phyloP scores from a whole-genome alignment of 2,797 vertebrate genomes.

The Platalea minor region DNA sequence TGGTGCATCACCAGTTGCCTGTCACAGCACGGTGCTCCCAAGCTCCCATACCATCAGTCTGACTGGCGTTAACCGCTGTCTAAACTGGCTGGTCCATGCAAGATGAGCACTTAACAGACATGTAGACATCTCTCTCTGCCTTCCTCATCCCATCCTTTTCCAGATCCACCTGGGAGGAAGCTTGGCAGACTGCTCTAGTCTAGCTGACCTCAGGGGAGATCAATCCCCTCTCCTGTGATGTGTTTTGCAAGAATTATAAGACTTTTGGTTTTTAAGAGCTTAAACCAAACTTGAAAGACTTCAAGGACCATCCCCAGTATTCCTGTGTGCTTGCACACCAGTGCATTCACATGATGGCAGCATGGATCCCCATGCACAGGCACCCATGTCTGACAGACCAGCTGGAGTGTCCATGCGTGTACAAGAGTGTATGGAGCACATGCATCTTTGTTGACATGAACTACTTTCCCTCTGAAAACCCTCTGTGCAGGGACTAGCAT shows the following conservation, averaged over 20 bases:
- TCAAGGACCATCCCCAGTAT: neutral
- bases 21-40: neutral
- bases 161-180: neutral
- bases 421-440: accelerated
- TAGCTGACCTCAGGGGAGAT: neutral
- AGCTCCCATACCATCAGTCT: neutral
- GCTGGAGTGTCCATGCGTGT: accelerated
- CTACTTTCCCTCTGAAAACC: neutral
- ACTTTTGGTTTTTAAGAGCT: neutral
- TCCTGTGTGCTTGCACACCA: accelerated
- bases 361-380: accelerated
- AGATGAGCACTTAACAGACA: neutral
- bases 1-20: neutral
- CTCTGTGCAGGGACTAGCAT: neutral
- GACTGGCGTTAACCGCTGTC: neutral
- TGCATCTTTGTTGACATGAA: neutral
- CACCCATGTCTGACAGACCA: neutral
- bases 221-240: neutral
- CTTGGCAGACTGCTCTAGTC: neutral
- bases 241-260: neutral
- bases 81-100: neutral
- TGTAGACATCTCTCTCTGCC: neutral
- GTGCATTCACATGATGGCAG: neutral
- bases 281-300: neutral
- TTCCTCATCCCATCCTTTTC: neutral